These are phyloP conservation scores for Trachelipus rathkii DNA, from an alignment of 1,140 invertebrate species.

Conservation along the genomic window DNA sequence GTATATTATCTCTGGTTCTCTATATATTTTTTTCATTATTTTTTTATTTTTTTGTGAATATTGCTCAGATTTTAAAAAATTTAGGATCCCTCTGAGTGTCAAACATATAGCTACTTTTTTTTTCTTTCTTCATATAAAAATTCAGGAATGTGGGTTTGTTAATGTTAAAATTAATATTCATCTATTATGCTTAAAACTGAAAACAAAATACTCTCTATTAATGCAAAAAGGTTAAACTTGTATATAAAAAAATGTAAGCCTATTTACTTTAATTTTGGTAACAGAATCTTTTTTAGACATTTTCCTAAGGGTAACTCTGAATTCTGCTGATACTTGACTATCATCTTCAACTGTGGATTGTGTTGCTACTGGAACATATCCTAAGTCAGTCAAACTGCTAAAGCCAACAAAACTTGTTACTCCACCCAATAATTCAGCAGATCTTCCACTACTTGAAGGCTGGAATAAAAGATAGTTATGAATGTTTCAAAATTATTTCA, in stretches of 20 bases:
- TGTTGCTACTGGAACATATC: conserved; percentile 58
- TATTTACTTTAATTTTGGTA: conserved; percentile 78
- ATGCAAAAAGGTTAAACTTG: neutral
- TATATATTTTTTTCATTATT: no score
- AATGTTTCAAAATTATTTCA: conserved; percentile 32
- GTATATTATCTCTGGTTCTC: no score
- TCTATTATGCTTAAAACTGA: no score
- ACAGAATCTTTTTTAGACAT: conserved; percentile 77
- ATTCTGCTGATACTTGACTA: conserved; percentile 51
- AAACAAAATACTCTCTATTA: no score
- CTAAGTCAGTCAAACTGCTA: conserved; percentile 58
- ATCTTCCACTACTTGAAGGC: conserved; percentile 76
- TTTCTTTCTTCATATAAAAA: no score
- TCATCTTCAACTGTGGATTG: conserved; percentile 56
- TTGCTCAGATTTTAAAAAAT: no score
- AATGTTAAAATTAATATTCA: no score
- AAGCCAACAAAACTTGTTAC: conserved; percentile 64
- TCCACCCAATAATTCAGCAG: conserved; percentile 66
- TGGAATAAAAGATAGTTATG: conserved; percentile 51
- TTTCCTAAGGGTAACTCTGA: conserved; percentile 53
- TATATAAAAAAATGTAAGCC: conserved; percentile 13
- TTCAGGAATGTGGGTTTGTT: no score
- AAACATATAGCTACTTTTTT: no score
- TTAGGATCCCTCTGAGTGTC: no score
- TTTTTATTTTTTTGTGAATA: no score